Evolutionary conservation across 1,140 invertebrate genomes (phyloP), one percentile per base, ranked within the genome.

Genomic region (Daktulosphaira vitifoliae): DNA sequence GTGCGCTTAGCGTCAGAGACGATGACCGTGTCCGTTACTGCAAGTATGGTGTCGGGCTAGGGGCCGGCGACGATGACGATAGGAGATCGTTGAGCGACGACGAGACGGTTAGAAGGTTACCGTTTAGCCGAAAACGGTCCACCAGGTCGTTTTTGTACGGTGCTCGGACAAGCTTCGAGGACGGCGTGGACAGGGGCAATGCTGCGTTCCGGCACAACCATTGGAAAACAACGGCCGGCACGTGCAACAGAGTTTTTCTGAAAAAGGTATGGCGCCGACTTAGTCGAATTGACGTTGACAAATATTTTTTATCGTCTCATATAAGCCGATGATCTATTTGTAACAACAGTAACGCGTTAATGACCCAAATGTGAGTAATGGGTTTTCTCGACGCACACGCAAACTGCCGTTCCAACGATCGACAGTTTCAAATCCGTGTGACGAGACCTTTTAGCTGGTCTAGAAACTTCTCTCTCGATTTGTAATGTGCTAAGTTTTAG

Each of bases 251-350:
- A 74, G 74, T 82, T 52, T 87, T 87, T 75, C 78, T 87, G 54
- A 79, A 81, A 74, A 87, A 88, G 84, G 86, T 88, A 78, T 72
- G n/a, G n/a, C n/a, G n/a, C n/a, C n/a, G n/a, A n/a, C n/a, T n/a
- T n/a, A n/a, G n/a, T n/a, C n/a, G n/a, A n/a, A n/a, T n/a, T n/a
- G n/a, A n/a, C n/a, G n/a, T n/a, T n/a, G n/a, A n/a, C n/a, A n/a
- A n/a, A n/a, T n/a, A n/a, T n/a, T n/a, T n/a, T n/a, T n/a, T n/a
- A n/a, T n/a, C n/a, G n/a, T n/a, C n/a, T n/a, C n/a, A n/a, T n/a
- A n/a, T n/a, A n/a, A n/a, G n/a, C n/a, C n/a, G n/a, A n/a, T n/a
- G n/a, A n/a, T n/a, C n/a, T n/a, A n/a, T n/a, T n/a, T n/a, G n/a
- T n/a, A n/a, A n/a, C n/a, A n/a, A n/a, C n/a, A n/a, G n/a, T n/a